Conservation (phyloP, 2,888 invertebrate species). For the Thalpophila matura region DNA sequence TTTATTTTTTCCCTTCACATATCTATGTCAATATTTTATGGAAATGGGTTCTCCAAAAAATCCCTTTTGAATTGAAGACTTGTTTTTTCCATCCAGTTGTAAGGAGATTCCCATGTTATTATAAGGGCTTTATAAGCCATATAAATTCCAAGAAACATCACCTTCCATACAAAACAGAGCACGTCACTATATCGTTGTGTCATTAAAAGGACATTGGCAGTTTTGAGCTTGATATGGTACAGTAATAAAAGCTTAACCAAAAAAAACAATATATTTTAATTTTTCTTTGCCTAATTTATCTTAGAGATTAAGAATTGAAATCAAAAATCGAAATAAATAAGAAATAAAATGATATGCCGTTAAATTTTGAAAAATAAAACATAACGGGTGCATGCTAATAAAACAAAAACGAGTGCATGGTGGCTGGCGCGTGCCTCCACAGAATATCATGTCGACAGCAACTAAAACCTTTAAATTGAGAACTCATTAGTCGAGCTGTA, state of each 20-base stretch:
- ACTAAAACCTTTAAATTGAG: no score
- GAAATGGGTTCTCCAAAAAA: conserved; percentile 1
- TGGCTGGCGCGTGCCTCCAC: no score
- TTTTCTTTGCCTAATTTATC: no score
- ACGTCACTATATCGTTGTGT: conserved; percentile 24
- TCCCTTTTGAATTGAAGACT: conserved; percentile 10
- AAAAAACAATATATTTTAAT: no score
- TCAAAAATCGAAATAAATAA: no score
- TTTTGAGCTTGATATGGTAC: conserved; percentile 30
- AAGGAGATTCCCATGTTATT: conserved; percentile 4
- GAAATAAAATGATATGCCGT: no score
- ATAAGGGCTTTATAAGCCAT: conserved; percentile 10
- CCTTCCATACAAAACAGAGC: conserved; percentile 13
- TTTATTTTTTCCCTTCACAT: conserved; percentile 10
- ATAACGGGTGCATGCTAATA: no score
- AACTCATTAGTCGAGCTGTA: no score
- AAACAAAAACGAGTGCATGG: no score
- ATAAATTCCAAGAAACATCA: conserved; percentile 1
- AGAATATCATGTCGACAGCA: no score
- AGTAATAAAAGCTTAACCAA: conserved; percentile 16
- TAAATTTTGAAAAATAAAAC: no score
- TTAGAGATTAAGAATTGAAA: no score
- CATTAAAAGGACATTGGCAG: conserved; percentile 44
- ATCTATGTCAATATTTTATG: conserved; percentile 30
- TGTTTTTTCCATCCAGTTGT: conserved; percentile 10